Conservation (phyloP, 2,113 vertebrate species). For the Cochlearius cochlearius region DNA sequence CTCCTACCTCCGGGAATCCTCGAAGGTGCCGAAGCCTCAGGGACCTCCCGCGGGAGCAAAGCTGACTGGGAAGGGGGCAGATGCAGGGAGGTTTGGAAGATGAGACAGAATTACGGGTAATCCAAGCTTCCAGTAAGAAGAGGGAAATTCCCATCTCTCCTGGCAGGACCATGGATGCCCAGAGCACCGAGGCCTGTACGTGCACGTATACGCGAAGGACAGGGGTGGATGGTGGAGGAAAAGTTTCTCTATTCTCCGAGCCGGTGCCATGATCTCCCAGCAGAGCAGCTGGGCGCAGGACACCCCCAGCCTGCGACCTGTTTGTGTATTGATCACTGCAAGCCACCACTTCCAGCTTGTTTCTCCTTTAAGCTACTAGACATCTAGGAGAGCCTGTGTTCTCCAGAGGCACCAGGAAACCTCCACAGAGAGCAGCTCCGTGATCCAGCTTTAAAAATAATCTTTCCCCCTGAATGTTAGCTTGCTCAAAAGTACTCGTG, state of each 20-base stretch:
- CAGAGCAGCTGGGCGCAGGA: not conserved
- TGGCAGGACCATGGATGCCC: not conserved
- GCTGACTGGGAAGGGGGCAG: not conserved
- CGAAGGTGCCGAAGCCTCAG: not conserved
- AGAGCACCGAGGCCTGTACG: not conserved
- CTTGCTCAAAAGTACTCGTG: not conserved
- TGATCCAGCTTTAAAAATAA: not conserved
- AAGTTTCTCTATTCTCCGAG: not conserved
- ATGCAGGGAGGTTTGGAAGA: not conserved
- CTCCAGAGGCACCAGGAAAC: not conserved
- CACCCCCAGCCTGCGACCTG: not conserved
- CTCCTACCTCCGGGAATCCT: not conserved
- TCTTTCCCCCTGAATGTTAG: rapidly evolving
- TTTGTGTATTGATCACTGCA: not conserved
- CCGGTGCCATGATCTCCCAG: not conserved
- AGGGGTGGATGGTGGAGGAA: not conserved
- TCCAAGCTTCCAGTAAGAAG: not conserved
- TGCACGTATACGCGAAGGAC: not conserved
- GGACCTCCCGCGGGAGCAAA: not conserved
- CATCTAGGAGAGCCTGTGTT: not conserved
- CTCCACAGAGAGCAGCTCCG: not conserved
- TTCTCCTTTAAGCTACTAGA: not conserved
- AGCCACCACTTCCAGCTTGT: not conserved
- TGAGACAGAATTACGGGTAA: not conserved
- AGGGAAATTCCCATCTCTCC: not conserved